Evolutionary conservation across 1,140 invertebrate genomes (phyloP).

Genomic region (Hermatobates lingyangjiaoensis): DNA sequence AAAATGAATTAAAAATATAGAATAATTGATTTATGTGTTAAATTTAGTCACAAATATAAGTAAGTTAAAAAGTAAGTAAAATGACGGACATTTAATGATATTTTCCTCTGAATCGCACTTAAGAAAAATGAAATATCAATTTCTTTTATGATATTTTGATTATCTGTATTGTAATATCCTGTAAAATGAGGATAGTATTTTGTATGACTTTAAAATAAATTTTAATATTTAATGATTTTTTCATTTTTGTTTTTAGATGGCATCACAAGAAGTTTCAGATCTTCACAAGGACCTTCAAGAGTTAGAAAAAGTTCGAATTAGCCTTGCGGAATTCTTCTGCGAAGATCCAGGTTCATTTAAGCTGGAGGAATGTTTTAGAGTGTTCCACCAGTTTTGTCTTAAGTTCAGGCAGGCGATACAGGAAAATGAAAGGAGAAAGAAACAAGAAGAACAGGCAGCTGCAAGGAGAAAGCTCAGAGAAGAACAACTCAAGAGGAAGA

Average conservation of each 20-base stretch:
- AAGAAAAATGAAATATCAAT: too few relatives aligned
- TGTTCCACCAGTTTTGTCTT: conserved; percentile 68
- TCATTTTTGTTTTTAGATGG: conserved; percentile 34
- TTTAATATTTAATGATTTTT: neutral
- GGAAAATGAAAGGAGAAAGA: conserved; percentile 59
- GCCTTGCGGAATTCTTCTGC: conserved; percentile 85
- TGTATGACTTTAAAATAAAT: too few relatives aligned
- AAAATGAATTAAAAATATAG: too few relatives aligned
- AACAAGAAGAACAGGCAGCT: conserved; percentile 65
- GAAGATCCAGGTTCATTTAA: conserved; percentile 80
- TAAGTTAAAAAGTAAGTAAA: too few relatives aligned
- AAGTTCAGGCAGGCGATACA: conserved; percentile 62
- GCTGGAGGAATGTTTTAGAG: conserved; percentile 86
- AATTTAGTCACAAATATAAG: too few relatives aligned
- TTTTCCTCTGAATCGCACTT: too few relatives aligned
- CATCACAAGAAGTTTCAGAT: conserved; percentile 54
- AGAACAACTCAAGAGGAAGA: conserved; percentile 45
- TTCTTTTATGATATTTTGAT: too few relatives aligned
- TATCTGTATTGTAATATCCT: too few relatives aligned
- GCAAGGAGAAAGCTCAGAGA: conserved; percentile 53
- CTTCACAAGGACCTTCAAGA: conserved; percentile 63
- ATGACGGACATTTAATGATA: too few relatives aligned
- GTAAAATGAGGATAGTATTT: too few relatives aligned
- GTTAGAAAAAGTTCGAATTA: conserved; percentile 53
- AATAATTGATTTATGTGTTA: too few relatives aligned